Base-by-base conservation (phyloP, 64 coral and sea anemone genomes). In the Cladopsammia gracilis region DNA sequence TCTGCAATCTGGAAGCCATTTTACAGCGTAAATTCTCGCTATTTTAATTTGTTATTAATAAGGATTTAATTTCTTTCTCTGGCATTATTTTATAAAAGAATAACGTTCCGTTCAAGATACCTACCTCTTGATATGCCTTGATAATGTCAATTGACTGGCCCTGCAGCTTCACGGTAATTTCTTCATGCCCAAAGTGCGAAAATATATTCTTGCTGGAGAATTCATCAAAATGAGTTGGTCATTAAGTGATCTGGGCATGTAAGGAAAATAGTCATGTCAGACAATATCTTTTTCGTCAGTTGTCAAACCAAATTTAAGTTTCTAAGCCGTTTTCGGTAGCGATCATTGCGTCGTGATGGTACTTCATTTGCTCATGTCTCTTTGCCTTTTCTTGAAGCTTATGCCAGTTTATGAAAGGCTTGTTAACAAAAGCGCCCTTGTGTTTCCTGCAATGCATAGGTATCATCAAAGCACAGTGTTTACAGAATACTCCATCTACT, bases 91-190 rank as follows among this genome's bases (percentile, higher is more conserved):
- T 3, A 75, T n/a, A 77, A 77, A 77, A 77, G 3, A 77, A 77
- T 77, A 77, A 54, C 75, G 49, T 79, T 57, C 76, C 56, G 76
- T 79, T 58, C 53, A 75, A 62, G 73, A 79, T 24, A 90, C 24
- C 22, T 86, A 93, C 80, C 90, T 93, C 79, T 76, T 86, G 58
- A 79, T 93, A 93, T 69, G 74, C 75, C 43, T 79, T 93, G 51
- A 88, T 88, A 60, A 88, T 71, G 64, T 88, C 75, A 23, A 93
- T 78, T 60, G 92, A 78, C 71, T 51, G 46, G 26, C 92, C 84
- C 76, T 88, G 92, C 34, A 93, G 76, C 50, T 93, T 93, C 73
- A 87, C 72, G 65, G 74, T 93, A 25, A n/a, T n/a, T n/a, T n/a
- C n/a, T n/a, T n/a, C n/a, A n/a, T n/a, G n/a, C n/a, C n/a, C n/a